Percentiles rank a stretch among this genome's conserved stretches.
Evolutionary conservation across 2,888 invertebrate species (phyloP).

Genomic region (Xylocampa areola): DNA sequence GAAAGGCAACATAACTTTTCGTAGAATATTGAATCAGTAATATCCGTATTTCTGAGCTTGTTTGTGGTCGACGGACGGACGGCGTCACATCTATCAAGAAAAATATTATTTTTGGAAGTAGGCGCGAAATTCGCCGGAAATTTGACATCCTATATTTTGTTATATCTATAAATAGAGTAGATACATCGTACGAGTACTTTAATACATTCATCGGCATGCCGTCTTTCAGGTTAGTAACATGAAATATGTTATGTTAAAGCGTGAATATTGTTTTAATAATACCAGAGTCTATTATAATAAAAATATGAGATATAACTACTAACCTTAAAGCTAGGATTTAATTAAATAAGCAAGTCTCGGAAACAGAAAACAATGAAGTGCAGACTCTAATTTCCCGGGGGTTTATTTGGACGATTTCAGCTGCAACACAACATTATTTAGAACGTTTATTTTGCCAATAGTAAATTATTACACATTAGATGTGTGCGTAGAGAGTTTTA

Average conservation of each 20-base stretch:
- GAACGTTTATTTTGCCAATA: conserved; percentile 14
- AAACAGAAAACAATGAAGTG: conserved; percentile 30
- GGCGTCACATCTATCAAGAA: conserved; percentile 58
- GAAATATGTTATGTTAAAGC: neutral
- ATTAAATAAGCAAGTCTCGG: conserved; percentile 33
- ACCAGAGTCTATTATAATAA: neutral
- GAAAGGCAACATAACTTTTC: conserved; percentile 66
- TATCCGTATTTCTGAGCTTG: conserved; percentile 68
- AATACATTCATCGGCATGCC: conserved; percentile 20
- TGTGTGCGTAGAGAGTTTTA: conserved; percentile 21
- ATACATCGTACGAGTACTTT: conserved; percentile 18
- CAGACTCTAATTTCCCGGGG: conserved; percentile 46
- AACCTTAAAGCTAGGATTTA: conserved; percentile 13
- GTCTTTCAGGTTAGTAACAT: conserved; percentile 1
- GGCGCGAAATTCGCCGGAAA: conserved; percentile 60
- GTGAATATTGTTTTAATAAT: neutral
- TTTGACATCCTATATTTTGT: conserved; percentile 60
- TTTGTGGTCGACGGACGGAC: conserved; percentile 61
- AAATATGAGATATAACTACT: neutral
- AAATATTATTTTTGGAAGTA: conserved; percentile 63
- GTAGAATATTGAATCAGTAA: conserved; percentile 71
- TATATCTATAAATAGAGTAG: conserved; percentile 25
- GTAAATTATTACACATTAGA: neutral
- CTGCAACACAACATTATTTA: conserved; percentile 41
- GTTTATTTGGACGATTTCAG: conserved; percentile 29